Evolutionary conservation across 2,888 invertebrate genomes (phyloP).

Genomic region (Buathra laborator): DNA sequence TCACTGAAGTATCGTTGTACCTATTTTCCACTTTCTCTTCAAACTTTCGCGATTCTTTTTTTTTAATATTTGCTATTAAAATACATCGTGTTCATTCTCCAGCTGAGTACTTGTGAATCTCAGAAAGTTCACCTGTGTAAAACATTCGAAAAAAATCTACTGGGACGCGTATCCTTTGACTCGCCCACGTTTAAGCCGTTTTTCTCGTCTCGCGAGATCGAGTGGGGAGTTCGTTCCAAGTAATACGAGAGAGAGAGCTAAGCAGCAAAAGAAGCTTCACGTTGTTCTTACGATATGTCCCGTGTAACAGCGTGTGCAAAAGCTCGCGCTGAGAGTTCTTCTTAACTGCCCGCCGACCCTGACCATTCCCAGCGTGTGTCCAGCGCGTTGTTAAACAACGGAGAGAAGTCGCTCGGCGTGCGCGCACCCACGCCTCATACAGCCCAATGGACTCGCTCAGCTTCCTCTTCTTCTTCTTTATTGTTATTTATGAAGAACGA

Average conservation of each 20-base stretch:
- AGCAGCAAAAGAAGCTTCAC: slow-evolving; percentile 44
- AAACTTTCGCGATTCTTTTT: neutral
- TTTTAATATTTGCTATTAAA: neutral
- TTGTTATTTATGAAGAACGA: slow-evolving; percentile 26
- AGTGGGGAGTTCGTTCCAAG: slow-evolving; percentile 39
- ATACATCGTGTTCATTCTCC: neutral
- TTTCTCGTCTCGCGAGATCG: slow-evolving; percentile 32
- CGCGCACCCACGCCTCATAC: slow-evolving; percentile 45
- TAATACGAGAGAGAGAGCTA: slow-evolving; percentile 44
- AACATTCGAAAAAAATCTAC: neutral
- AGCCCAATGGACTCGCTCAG: slow-evolving; percentile 32
- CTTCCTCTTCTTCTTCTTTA: slow-evolving; percentile 12
- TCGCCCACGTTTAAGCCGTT: slow-evolving; percentile 55
- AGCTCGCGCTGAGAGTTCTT: slow-evolving; percentile 46
- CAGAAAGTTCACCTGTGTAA: slow-evolving; percentile 44
- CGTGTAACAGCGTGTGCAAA: slow-evolving; percentile 49
- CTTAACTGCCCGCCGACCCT: slow-evolving; percentile 62
- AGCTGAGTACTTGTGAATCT: neutral
- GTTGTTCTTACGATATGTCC: slow-evolving; percentile 53
- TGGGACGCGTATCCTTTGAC: slow-evolving; percentile 22
- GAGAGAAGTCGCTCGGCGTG: slow-evolving; percentile 42
- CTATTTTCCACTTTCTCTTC: neutral
- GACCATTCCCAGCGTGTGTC: slow-evolving; percentile 70
- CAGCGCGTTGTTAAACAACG: slow-evolving; percentile 62
- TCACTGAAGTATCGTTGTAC: neutral